Percentiles rank a stretch among this genome's conserved stretches.
phyloP scores from a whole-genome alignment of 2,888 invertebrate genomes.

The Orthonychiurus folsomi region DNA sequence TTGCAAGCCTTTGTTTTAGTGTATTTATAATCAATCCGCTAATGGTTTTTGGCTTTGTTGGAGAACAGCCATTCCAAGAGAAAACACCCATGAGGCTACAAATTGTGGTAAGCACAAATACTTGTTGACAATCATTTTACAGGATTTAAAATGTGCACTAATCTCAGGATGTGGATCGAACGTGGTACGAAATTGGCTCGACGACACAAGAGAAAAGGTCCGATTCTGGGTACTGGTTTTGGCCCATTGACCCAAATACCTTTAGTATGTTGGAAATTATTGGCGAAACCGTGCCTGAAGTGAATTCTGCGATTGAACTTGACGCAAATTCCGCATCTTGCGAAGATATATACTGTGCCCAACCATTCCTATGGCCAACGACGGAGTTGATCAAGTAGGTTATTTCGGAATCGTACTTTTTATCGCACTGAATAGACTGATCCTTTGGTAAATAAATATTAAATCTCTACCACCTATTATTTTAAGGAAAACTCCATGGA shows the following conservation, averaged over 20 bases:
- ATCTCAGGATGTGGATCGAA: slow-evolving; percentile 31
- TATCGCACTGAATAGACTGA: not conserved
- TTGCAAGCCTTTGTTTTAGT: slow-evolving; percentile 18
- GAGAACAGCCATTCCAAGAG: slow-evolving; percentile 30
- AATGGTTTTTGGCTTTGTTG: slow-evolving; percentile 33
- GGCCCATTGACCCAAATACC: slow-evolving; percentile 33
- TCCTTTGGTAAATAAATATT: too few species aligned
- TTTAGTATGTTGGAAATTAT: slow-evolving; percentile 25
- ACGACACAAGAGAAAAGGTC: slow-evolving; percentile 15
- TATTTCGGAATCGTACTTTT: too few species aligned
- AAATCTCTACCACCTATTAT: slow-evolving; percentile 1
- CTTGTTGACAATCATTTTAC: slow-evolving; percentile 1
- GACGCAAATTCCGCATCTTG: slow-evolving; percentile 26
- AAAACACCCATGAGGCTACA: slow-evolving; percentile 37
- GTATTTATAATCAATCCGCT: slow-evolving; percentile 26
- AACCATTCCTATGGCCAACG: slow-evolving; percentile 36
- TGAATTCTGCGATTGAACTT: slow-evolving; percentile 19
- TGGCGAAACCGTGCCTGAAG: slow-evolving; percentile 21
- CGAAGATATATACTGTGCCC: slow-evolving; percentile 33
- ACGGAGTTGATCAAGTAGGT: slow-evolving; percentile 29
- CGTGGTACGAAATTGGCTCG: slow-evolving; percentile 25
- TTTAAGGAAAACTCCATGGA: slow-evolving; percentile 13
- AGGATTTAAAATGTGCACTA: slow-evolving; percentile 2
- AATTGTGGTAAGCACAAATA: slow-evolving; percentile 25
- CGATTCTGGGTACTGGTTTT: slow-evolving; percentile 36